Percentiles rank a stretch among this genome's conserved stretches.
These are phyloP conservation scores for Pocota personata DNA, from an alignment of 2,888 invertebrate species.

Conservation along the genomic window DNA sequence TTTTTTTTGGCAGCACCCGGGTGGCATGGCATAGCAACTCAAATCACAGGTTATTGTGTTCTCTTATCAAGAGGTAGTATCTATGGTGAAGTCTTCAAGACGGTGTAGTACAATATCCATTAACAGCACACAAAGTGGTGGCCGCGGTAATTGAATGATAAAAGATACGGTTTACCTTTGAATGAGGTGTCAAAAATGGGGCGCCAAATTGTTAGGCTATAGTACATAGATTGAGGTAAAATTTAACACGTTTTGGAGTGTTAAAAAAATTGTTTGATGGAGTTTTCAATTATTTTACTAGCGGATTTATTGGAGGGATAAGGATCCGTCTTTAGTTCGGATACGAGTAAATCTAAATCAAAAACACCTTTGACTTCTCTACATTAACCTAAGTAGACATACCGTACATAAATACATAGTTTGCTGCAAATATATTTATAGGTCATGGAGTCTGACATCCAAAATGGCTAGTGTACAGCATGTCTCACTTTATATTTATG, in stretches of 20 bases:
- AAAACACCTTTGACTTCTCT: no score
- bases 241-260: neutral
- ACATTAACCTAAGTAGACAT: no score
- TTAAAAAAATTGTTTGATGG: neutral
- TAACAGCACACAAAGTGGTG: neutral
- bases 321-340: no score
- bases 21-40: neutral
- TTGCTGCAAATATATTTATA: no score
- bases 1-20: neutral
- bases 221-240: neutral
- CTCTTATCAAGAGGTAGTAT: neutral
- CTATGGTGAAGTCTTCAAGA: neutral
- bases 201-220: neutral
- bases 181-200: neutral
- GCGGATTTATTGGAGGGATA: no score
- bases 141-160: conserved; percentile 16
- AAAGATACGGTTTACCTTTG: neutral
- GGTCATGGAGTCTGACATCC: no score
- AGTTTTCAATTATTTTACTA: neutral
- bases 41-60: conserved; percentile 24
- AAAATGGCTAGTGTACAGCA: no score
- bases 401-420: no score
- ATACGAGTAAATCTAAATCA: no score
- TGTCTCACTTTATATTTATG: no score
- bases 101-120: neutral